Conservation (phyloP, 2,888 invertebrate species). For the Keiferia lycopersicella region DNA sequence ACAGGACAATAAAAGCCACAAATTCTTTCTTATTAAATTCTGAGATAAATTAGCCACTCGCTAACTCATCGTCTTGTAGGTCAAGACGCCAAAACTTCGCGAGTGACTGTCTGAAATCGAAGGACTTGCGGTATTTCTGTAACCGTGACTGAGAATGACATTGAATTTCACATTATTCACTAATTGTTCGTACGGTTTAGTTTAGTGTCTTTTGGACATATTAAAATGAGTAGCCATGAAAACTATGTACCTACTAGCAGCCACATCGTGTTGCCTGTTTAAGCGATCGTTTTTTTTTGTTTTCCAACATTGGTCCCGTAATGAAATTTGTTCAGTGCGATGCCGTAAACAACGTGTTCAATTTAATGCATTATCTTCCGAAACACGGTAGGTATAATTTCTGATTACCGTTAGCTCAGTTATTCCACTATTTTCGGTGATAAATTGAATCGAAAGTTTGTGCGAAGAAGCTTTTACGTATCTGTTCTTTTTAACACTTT, state of each 20-base stretch:
- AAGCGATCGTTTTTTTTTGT: no score
- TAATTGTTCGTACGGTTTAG: not conserved
- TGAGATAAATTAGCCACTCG: not conserved
- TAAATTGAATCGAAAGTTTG: slow-evolving; percentile 19
- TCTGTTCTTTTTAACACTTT: slow-evolving; percentile 2
- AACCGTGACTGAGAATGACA: not conserved
- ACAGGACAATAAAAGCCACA: not conserved
- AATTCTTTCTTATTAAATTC: no score
- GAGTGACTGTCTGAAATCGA: slow-evolving; percentile 6
- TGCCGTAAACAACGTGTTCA: no score
- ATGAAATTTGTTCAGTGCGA: no score
- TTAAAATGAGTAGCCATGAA: no score
- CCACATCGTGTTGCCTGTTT: no score
- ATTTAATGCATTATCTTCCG: no score
- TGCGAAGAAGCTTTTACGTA: not conserved
- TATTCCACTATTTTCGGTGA: not conserved
- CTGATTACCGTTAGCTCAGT: no score
- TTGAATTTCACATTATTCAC: not conserved
- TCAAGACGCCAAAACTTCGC: not conserved
- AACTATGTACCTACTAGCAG: no score
- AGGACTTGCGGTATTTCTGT: slow-evolving; percentile 3
- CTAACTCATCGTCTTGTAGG: slow-evolving; percentile 2
- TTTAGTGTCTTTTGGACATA: not conserved
- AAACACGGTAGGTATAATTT: no score
- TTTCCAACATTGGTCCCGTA: no score